Conservation (phyloP, 2,113 vertebrate species). For the Benitochromis conjunctus region DNA sequence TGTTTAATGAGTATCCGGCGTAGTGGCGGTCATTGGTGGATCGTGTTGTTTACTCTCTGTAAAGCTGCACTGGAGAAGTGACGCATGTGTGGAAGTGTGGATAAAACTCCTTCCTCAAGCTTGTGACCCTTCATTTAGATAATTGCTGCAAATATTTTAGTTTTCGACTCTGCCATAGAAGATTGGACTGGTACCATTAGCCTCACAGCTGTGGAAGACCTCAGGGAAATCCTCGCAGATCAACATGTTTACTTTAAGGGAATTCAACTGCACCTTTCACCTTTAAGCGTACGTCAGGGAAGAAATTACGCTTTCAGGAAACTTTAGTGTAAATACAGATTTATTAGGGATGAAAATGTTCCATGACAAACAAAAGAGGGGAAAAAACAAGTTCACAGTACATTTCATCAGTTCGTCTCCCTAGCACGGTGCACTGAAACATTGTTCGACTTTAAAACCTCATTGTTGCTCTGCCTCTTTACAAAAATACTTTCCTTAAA, state of each 20-base stretch:
- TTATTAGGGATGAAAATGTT: slow-evolving; percentile 72
- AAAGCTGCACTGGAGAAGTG: background rate
- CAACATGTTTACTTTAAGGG: slow-evolving; percentile 13
- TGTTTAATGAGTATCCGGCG: background rate
- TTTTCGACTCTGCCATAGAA: slow-evolving; percentile 1
- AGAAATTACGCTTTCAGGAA: slow-evolving; percentile 10
- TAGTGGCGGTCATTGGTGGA: background rate
- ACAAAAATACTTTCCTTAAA: slow-evolving; percentile 48
- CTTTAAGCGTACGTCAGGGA: slow-evolving; percentile 5
- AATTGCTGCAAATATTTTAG: slow-evolving; percentile 50
- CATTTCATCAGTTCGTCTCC: slow-evolving; percentile 48
- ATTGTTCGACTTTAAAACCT: slow-evolving; percentile 33
- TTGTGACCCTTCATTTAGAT: slow-evolving; percentile 24
- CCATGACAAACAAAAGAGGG: slow-evolving; percentile 57
- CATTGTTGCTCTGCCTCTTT: slow-evolving; percentile 26
- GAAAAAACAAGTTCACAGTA: slow-evolving; percentile 64
- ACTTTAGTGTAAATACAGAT: slow-evolving; percentile 59
- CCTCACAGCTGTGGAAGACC: slow-evolving; percentile 24
- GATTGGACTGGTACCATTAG: slow-evolving; percentile 4
- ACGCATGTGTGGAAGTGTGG: background rate
- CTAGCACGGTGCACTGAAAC: slow-evolving; percentile 42
- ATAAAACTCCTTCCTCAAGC: background rate
- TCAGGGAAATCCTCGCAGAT: slow-evolving; percentile 20
- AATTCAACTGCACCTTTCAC: slow-evolving; percentile 23
- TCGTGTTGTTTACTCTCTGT: background rate